phyloP scores from a whole-genome alignment of 2,113 vertebrate species.

The Vombatus ursinus region DNA sequence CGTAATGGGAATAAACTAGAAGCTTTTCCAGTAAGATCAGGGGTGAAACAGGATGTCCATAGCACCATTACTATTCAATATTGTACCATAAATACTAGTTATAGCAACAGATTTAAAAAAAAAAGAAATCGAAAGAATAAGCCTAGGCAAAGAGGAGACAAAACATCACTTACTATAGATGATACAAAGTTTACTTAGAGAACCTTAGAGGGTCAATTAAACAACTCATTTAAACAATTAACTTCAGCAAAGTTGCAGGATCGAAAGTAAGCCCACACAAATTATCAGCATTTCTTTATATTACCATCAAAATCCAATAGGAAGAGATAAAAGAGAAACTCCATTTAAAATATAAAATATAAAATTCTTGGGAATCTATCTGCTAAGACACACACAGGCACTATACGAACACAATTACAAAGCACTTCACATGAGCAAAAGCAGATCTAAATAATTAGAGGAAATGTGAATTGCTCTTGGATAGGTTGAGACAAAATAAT shows the following conservation, averaged over 20 bases:
- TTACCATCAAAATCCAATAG: neutral
- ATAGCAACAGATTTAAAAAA: neutral
- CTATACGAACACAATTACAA: neutral
- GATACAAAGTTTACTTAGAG: neutral
- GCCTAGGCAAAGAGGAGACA: no score
- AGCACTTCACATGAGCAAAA: neutral
- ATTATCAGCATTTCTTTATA: no score
- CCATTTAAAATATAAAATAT: neutral
- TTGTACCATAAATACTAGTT: neutral
- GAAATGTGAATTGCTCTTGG: no score
- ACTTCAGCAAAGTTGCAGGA: neutral
- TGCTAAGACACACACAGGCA: neutral
- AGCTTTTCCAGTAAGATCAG: neutral
- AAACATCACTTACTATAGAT: neutral
- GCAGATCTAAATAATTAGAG: neutral
- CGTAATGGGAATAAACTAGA: neutral
- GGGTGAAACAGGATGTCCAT: neutral
- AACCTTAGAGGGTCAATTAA: neutral
- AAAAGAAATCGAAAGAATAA: no score
- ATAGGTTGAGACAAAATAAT: no score
- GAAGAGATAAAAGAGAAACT: neutral
- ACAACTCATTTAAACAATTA: neutral
- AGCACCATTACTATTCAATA: neutral
- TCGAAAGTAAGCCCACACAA: neutral
- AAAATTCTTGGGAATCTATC: neutral